A percentile compares a stretch with the other conserved stretches of the same genome.
These are phyloP conservation scores for Argentina silus DNA, from an alignment of 2,797 vertebrate genomes.

Conservation along the genomic window DNA sequence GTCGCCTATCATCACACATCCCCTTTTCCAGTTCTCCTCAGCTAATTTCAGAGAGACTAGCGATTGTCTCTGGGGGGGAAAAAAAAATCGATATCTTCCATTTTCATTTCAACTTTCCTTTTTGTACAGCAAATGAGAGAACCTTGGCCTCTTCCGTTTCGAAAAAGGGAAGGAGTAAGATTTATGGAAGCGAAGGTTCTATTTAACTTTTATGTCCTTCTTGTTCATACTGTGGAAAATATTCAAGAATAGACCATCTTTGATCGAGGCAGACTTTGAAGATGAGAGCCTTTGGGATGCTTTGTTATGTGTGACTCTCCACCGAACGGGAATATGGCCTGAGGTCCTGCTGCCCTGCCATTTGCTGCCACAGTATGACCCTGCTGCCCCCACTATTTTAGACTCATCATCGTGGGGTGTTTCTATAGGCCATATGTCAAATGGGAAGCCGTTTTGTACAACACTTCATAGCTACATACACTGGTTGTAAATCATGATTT, in stretches of 20 bases:
- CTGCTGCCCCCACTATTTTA: constrained; percentile 30
- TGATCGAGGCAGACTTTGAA: constrained; percentile 59
- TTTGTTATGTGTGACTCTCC: constrained; percentile 54
- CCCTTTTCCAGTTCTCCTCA: constrained; percentile 32
- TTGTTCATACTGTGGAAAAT: constrained; percentile 27
- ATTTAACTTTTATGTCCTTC: constrained; percentile 20
- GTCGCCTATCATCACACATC: constrained; percentile 44
- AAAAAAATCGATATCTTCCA: background rate
- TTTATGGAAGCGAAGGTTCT: constrained; percentile 15
- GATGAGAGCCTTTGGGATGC: constrained; percentile 50
- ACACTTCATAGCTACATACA: no score
- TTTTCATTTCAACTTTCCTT: constrained; percentile 23
- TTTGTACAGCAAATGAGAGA: background rate
- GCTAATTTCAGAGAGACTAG: constrained; percentile 15
- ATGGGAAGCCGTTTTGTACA: background rate
- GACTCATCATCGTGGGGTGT: background rate
- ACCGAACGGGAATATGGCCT: constrained; percentile 43
- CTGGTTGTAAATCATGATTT: no score
- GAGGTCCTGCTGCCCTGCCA: constrained; percentile 44
- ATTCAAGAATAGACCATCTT: constrained; percentile 48
- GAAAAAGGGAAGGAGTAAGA: background rate
- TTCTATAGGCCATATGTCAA: background rate
- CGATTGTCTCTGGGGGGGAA: background rate
- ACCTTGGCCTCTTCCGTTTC: background rate
- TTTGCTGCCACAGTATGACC: constrained; percentile 49